A percentile compares a stretch with the other conserved stretches of the same genome.
phyloP scores from a whole-genome alignment of 53 echinoderm and acorn worm genomes.

The Actinopyga echinites region DNA sequence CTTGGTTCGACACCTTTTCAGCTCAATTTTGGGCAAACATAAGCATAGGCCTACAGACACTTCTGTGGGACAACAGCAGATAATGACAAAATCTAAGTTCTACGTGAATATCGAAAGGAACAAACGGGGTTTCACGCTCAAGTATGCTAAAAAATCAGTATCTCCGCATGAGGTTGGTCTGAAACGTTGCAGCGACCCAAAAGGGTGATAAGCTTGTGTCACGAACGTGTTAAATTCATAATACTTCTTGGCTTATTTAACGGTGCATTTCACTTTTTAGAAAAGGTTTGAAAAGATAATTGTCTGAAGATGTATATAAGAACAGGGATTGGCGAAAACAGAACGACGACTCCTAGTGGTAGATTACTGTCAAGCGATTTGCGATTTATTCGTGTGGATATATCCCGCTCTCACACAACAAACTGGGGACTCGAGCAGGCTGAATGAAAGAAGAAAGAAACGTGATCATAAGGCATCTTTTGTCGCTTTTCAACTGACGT shows the following conservation, averaged over 20 bases:
- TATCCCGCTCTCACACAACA: too few species aligned
- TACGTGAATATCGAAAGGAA: neutral
- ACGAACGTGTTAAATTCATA: conserved; percentile 29
- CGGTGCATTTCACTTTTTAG: conserved; percentile 7
- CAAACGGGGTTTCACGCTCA: conserved; percentile 16
- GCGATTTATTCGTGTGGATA: too few species aligned
- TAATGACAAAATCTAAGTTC: too few species aligned
- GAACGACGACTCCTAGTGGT: neutral
- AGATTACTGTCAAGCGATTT: too few species aligned
- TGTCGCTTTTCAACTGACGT: too few species aligned
- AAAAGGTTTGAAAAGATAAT: neutral
- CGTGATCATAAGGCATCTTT: too few species aligned
- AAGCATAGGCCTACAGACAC: too few species aligned
- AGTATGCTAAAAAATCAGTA: neutral
- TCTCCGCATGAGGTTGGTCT: conserved; percentile 12
- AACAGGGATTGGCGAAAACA: neutral
- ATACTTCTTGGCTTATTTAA: conserved; percentile 28
- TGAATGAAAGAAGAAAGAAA: too few species aligned
- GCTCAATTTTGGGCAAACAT: neutral
- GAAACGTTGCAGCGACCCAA: neutral
- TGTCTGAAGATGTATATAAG: conserved; percentile 18
- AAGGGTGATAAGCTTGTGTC: conserved; percentile 34
- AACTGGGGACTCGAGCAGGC: too few species aligned
- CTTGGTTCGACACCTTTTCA: conserved; percentile 6
- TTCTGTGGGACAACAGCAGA: too few species aligned